These are phyloP conservation scores for Pteromalus puparum DNA, from an alignment of 1,140 invertebrate genomes.

Conservation along the genomic window DNA sequence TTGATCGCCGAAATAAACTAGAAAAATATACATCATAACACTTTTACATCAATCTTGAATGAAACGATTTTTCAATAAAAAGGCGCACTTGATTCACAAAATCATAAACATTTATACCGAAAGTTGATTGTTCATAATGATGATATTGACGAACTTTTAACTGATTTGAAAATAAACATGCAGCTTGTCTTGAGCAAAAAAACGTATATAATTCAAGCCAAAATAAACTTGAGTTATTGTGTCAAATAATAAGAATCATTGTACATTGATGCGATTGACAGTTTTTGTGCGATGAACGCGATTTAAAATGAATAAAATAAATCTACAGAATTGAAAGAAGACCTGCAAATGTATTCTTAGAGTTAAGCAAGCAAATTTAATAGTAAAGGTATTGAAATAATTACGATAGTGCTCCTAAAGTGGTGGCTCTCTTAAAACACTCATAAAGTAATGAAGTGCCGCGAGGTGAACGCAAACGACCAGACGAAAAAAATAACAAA, in stretches of 20 bases:
- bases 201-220: conserved; percentile 68
- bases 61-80: conserved; percentile 60
- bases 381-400: conserved; percentile 67
- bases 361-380: conserved; percentile 68
- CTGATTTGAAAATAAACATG: conserved; percentile 65
- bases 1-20: conserved; percentile 47
- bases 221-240: conserved; percentile 66
- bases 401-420: conserved; percentile 67
- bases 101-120: conserved; percentile 62
- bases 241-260: conserved; percentile 66
- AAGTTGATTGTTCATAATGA: conserved; percentile 67
- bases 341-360: conserved; percentile 66
- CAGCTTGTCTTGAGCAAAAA: conserved; percentile 67
- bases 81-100: conserved; percentile 61
- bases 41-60: conserved; percentile 67
- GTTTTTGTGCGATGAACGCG: conserved; percentile 29
- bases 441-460: conserved; percentile 41
- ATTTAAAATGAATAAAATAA: conserved; percentile 61
- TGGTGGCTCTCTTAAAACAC: conserved; percentile 61
- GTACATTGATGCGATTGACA: conserved; percentile 61
- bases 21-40: conserved; percentile 46
- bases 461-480: conserved; percentile 26
- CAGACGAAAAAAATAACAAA: conserved; percentile 56
- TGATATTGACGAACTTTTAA: conserved; percentile 70
- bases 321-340: conserved; percentile 53